Percentiles rank a stretch among this genome's conserved stretches.
These are phyloP conservation scores for Eufriesea mexicana DNA, from an alignment of 1,140 invertebrate genomes.

Conservation along the genomic window DNA sequence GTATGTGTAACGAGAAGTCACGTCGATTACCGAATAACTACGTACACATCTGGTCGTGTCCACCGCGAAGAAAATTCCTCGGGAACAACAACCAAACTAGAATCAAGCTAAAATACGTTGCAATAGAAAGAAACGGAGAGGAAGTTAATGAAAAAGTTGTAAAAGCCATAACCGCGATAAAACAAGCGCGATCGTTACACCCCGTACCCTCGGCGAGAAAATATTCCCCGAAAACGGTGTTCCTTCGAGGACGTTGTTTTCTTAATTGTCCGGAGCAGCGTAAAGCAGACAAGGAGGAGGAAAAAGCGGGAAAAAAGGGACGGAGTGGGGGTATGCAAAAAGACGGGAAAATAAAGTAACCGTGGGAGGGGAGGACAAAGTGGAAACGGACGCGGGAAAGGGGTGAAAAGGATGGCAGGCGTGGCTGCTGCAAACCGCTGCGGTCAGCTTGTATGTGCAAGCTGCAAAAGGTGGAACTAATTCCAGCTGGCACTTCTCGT, in stretches of 20 bases:
- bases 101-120: too few species aligned
- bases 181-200: too few species aligned
- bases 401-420: too few species aligned
- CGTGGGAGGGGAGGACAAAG: neutral
- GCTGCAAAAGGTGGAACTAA: constrained; percentile 61
- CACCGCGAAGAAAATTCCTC: too few species aligned
- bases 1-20: too few species aligned
- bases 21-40: too few species aligned
- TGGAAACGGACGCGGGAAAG: too few species aligned
- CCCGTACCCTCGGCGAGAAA: neutral
- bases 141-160: too few species aligned
- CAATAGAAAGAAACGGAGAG: neutral
- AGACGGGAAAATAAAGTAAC: neutral
- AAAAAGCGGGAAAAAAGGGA: neutral
- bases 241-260: neutral
- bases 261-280: neutral
- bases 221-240: neutral
- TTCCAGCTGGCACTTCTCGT: constrained; percentile 56
- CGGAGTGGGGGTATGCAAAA: neutral
- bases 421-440: constrained; percentile 36
- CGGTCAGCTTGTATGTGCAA: constrained; percentile 49
- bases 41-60: too few species aligned
- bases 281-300: neutral
- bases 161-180: too few species aligned
- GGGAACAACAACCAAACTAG: too few species aligned